Percentiles rank a stretch among this genome's conserved stretches.
phyloP scores from a whole-genome alignment of 2,888 invertebrate genomes.

The Norana najaformis region DNA sequence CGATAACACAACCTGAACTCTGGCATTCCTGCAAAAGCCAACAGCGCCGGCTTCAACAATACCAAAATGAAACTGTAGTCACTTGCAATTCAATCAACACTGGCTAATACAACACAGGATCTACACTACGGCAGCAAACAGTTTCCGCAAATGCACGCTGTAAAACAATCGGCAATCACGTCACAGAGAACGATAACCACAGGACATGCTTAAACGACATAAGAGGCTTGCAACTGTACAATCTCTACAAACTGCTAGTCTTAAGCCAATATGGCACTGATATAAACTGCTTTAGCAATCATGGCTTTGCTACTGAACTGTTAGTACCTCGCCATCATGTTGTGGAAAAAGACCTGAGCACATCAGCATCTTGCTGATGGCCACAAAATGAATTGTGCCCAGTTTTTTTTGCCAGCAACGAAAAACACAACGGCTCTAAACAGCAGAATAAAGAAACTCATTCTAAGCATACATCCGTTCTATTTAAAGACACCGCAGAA shows the following conservation, averaged over 20 bases:
- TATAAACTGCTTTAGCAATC: neutral
- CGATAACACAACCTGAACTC: neutral
- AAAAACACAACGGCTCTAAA: neutral
- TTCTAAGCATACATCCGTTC: neutral
- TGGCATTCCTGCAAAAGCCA: neutral
- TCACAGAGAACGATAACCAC: neutral
- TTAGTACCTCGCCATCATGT: neutral
- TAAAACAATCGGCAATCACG: neutral
- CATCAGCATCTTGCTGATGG: neutral
- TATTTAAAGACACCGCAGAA: neutral
- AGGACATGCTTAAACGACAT: neutral
- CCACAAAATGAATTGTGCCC: neutral
- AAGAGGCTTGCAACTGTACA: neutral
- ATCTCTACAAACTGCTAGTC: neutral
- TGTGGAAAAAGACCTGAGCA: neutral
- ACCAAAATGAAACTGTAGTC: neutral
- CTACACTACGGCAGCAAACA: neutral
- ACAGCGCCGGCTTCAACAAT: neutral
- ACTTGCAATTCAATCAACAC: neutral
- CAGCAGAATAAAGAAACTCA: neutral
- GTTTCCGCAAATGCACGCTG: neutral
- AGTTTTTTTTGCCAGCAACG: neutral
- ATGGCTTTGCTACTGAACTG: neutral
- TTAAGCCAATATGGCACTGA: neutral
- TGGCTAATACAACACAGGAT: neutral